These are phyloP conservation scores for Acinonyx jubatus DNA, from an alignment of 2,113 vertebrate genomes.

Conservation along the genomic window DNA sequence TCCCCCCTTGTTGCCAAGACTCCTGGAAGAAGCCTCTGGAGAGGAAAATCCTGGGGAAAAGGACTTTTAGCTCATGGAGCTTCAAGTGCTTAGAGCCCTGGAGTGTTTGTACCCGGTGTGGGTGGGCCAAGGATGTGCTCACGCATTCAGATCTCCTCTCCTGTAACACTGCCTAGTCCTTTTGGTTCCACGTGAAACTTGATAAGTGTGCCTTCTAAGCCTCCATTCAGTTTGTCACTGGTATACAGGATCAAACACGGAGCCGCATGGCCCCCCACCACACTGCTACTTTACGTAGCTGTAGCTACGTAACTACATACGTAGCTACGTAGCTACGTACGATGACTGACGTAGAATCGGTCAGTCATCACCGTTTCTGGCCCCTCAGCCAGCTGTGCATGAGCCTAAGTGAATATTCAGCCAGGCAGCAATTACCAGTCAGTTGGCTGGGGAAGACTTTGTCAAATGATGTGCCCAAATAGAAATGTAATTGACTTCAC, in stretches of 20 bases:
- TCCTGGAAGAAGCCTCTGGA: not conserved
- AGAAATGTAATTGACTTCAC: not conserved
- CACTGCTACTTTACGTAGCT: not conserved
- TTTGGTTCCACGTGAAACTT: not conserved
- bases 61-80: not conserved
- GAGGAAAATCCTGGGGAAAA: not conserved
- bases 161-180: not conserved
- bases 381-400: not conserved
- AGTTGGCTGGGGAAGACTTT: not conserved
- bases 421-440: not conserved
- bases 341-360: not conserved
- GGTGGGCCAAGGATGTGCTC: too few relatives aligned
- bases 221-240: rapidly evolving
- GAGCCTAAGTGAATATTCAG: not conserved
- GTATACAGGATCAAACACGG: not conserved
- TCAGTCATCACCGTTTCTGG: not conserved
- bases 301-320: too few relatives aligned
- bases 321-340: too few relatives aligned
- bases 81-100: not conserved
- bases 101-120: not conserved
- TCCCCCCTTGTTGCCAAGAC: not conserved
- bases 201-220: not conserved
- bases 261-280: not conserved
- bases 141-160: not conserved
- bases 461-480: not conserved